Evolutionary conservation across 2,888 invertebrate species (phyloP).

Genomic region (Oxytorus armatus): DNA sequence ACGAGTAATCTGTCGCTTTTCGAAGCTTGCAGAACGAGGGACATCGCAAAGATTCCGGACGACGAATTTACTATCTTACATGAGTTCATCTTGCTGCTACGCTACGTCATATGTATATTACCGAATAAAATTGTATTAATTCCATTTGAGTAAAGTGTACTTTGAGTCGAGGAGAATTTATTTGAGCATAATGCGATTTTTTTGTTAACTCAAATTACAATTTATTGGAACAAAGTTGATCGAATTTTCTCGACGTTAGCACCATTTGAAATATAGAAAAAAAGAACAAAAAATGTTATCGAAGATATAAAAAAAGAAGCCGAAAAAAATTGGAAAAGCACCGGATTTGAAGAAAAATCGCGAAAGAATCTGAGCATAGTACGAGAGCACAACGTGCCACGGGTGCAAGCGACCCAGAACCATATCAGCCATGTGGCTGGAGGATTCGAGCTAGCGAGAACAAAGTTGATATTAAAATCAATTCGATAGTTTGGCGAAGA

Average conservation of each 20-base stretch:
- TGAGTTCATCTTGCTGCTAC: not conserved
- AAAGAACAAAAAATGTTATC: not conserved
- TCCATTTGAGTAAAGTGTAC: not conserved
- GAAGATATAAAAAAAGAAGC: slow-evolving; percentile 4
- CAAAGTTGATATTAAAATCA: slow-evolving; percentile 84
- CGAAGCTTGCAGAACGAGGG: slow-evolving; percentile 31
- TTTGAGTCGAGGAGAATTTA: not conserved
- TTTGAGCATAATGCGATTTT: not conserved
- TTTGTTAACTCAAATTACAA: too few species aligned
- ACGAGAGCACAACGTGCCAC: slow-evolving; percentile 11
- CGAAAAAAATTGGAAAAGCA: slow-evolving; percentile 59
- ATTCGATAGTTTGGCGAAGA: slow-evolving; percentile 80
- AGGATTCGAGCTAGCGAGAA: slow-evolving; percentile 73
- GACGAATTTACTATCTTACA: slow-evolving; percentile 2
- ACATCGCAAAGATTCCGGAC: slow-evolving; percentile 17
- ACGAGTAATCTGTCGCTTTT: slow-evolving; percentile 61
- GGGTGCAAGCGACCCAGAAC: slow-evolving; percentile 31
- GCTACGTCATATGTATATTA: not conserved
- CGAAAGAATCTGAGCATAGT: slow-evolving; percentile 23
- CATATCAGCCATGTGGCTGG: slow-evolving; percentile 57
- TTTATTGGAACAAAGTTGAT: not conserved
- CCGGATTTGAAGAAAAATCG: slow-evolving; percentile 39
- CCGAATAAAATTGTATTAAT: not conserved
- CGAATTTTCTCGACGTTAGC: not conserved
- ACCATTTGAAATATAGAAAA: not conserved